These are phyloP conservation scores for Disparrhopalites patrizii DNA, from an alignment of 2,888 invertebrate genomes.

Conservation along the genomic window DNA sequence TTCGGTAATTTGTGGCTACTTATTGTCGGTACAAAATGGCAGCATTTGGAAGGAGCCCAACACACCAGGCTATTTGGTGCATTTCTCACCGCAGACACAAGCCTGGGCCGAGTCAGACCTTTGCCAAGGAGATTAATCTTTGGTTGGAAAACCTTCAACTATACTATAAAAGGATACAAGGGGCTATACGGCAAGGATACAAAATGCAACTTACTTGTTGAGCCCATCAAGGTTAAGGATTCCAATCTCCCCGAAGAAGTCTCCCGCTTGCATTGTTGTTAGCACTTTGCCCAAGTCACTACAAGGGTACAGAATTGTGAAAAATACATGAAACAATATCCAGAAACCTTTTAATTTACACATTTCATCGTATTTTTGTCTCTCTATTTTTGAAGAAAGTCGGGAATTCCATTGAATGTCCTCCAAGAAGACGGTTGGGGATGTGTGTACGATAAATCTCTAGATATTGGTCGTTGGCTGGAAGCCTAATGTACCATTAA, in stretches of 20 bases:
- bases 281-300: conserved; percentile 89
- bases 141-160: background rate
- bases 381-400: background rate
- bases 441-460: background rate
- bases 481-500: conserved; percentile 16
- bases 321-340: background rate
- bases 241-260: conserved; percentile 97
- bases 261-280: conserved; percentile 94
- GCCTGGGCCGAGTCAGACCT: too few species aligned
- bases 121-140: too few species aligned
- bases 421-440: background rate
- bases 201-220: conserved; percentile 69
- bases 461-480: background rate
- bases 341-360: background rate
- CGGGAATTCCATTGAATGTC: background rate
- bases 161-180: background rate
- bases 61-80: too few species aligned
- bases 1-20: too few species aligned
- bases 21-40: too few species aligned
- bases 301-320: conserved; percentile 34
- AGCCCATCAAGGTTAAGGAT: conserved; percentile 91
- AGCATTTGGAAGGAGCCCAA: too few species aligned
- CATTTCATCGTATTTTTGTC: background rate
- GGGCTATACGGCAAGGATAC: background rate
- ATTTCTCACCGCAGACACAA: too few species aligned